These are phyloP conservation scores for Tragulus kanchil DNA, from an alignment of 2,113 vertebrate genomes.

Conservation along the genomic window DNA sequence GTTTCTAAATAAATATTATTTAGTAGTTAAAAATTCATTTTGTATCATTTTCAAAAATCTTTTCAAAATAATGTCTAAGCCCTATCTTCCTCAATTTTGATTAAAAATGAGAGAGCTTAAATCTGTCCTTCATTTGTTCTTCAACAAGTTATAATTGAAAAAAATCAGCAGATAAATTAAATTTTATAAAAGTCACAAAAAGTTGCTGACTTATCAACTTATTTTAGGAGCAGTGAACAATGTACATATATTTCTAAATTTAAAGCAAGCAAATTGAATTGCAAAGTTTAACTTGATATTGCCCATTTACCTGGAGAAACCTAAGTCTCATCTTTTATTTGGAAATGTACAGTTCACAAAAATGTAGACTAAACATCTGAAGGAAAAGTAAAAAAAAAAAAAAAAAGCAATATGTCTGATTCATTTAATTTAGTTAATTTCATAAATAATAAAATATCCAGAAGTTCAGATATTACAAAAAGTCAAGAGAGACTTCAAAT, in stretches of 20 bases:
- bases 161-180: background rate
- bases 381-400: background rate
- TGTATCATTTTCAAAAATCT: background rate
- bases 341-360: background rate
- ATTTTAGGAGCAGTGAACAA: background rate
- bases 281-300: background rate
- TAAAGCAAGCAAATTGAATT: conserved; percentile 25
- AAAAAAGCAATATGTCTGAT: too few species aligned
- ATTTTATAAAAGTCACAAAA: background rate
- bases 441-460: background rate
- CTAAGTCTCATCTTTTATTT: background rate
- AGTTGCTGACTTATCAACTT: background rate
- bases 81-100: background rate
- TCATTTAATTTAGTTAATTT: background rate
- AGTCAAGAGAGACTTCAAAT: too few species aligned
- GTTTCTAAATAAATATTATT: background rate
- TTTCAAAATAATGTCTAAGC: background rate
- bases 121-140: background rate
- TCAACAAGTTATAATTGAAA: background rate
- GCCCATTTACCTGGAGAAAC: background rate
- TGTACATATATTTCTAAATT: conserved; percentile 4
- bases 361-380: background rate
- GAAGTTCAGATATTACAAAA: background rate
- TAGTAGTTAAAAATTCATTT: background rate
- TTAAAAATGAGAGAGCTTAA: background rate